phyloP scores from a whole-genome alignment of 2,797 vertebrate species.

The Tarsius wallacei region DNA sequence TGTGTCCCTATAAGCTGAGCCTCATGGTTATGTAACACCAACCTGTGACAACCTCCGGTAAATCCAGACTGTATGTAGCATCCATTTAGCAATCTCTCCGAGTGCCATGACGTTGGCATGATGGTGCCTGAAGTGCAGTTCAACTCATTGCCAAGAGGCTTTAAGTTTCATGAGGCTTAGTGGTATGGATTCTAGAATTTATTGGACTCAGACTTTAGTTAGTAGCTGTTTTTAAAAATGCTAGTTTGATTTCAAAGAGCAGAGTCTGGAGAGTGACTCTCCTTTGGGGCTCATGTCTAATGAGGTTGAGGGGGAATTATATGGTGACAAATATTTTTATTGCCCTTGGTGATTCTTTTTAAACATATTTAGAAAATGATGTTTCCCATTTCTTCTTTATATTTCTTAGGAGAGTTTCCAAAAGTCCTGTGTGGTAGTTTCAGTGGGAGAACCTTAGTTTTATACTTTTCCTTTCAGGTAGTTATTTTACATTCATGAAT shows the following conservation, averaged over 20 bases:
- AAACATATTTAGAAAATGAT: neutral
- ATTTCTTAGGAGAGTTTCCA: neutral
- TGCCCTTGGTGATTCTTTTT: neutral
- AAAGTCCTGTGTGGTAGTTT: accelerated
- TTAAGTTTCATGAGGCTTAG: accelerated
- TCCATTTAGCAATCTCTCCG: accelerated
- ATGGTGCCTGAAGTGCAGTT: accelerated
- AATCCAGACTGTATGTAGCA: accelerated
- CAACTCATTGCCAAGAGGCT: accelerated
- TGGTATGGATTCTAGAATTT: neutral
- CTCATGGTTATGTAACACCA: neutral
- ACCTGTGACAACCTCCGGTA: accelerated
- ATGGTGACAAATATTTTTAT: neutral
- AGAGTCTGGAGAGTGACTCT: neutral
- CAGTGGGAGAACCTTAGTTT: neutral
- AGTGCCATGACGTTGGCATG: accelerated
- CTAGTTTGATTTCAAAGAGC: neutral
- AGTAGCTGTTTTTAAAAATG: neutral
- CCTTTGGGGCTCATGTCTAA: neutral
- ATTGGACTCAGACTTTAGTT: neutral
- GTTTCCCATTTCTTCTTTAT: neutral
- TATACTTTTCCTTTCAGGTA: neutral
- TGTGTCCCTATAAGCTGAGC: neutral
- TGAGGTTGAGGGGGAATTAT: neutral
- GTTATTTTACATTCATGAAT: neutral